A percentile compares a stretch with the other conserved stretches of the same genome.
Evolutionary conservation across 2,888 invertebrate genomes (phyloP).

Genomic region (Mycalesis mineus): DNA sequence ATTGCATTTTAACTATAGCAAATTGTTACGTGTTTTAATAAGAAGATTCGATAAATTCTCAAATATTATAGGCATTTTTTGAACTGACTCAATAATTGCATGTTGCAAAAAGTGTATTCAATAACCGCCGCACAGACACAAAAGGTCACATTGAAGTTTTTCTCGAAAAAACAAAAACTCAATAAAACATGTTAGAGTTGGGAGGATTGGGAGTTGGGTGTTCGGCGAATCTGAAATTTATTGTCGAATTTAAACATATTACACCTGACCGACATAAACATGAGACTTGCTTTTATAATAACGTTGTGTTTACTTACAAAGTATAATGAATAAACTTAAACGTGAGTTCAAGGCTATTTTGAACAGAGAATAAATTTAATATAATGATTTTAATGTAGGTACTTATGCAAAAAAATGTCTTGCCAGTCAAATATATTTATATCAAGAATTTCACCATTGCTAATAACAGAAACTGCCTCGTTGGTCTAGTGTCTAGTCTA

Average conservation of each 20-base stretch:
- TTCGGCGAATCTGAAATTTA: constrained; percentile 24
- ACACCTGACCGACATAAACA: constrained; percentile 7
- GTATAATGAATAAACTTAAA: not conserved
- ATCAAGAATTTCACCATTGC: no score
- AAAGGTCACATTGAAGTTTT: constrained; percentile 23
- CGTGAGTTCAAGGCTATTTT: no score
- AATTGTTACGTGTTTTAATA: no score
- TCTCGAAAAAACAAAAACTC: constrained; percentile 9
- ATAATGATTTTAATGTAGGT: no score
- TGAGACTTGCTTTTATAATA: not conserved
- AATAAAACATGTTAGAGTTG: constrained; percentile 18
- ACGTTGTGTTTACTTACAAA: constrained; percentile 3
- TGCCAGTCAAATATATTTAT: no score
- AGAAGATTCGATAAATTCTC: no score
- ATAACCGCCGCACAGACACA: constrained; percentile 9
- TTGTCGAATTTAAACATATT: constrained; percentile 18
- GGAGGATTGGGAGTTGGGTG: not conserved
- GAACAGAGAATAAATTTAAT: no score
- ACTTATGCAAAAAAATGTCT: no score
- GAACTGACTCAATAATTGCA: not conserved
- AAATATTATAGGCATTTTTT: no score
- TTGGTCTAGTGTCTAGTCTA: no score
- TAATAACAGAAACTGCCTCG: no score
- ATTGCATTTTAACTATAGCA: no score
- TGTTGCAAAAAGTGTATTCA: constrained; percentile 4